phyloP scores from a whole-genome alignment of 1,140 invertebrate genomes.

The Drosophila trapezifrons region DNA sequence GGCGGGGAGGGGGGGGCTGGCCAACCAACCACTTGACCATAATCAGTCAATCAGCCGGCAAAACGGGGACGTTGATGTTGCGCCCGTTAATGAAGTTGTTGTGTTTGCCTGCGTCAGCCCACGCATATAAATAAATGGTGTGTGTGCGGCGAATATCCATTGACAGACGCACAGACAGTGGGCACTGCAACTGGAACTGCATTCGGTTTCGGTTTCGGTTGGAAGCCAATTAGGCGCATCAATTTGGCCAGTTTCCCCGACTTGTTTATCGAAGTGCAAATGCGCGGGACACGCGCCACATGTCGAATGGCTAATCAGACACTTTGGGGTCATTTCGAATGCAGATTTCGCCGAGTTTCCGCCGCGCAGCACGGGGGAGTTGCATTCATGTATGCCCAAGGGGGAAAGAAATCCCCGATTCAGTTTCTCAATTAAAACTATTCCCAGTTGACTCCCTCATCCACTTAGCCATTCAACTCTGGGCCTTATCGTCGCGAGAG shows the following conservation, averaged over 20 bases:
- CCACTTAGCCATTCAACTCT: conserved; percentile 6
- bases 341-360: conserved; percentile 35
- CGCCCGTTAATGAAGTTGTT: conserved; percentile 76
- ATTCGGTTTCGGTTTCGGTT: conserved; percentile 54
- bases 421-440: conserved; percentile 26
- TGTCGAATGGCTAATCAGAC: conserved; percentile 70
- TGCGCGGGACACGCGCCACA: conserved; percentile 66
- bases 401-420: neutral
- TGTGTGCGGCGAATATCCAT: conserved; percentile 11
- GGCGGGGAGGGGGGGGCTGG: neutral
- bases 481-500: conserved; percentile 2
- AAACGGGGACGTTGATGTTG: conserved; percentile 60
- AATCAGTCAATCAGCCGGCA: conserved; percentile 78
- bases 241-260: conserved; percentile 54
- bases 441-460: neutral
- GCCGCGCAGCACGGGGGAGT: neutral
- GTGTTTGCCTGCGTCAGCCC: conserved; percentile 69
- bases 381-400: conserved; percentile 1
- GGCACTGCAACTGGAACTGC: conserved; percentile 13
- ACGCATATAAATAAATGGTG: conserved; percentile 71
- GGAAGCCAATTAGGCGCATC: conserved; percentile 74
- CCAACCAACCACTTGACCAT: conserved; percentile 72
- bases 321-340: conserved; percentile 58
- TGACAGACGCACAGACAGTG: conserved; percentile 2
- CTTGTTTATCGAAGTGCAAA: conserved; percentile 57